Percentiles rank a stretch among this genome's conserved stretches.
These are phyloP conservation scores for Drosophila peninsularis DNA, from an alignment of 2,888 invertebrate genomes.

Conservation along the genomic window DNA sequence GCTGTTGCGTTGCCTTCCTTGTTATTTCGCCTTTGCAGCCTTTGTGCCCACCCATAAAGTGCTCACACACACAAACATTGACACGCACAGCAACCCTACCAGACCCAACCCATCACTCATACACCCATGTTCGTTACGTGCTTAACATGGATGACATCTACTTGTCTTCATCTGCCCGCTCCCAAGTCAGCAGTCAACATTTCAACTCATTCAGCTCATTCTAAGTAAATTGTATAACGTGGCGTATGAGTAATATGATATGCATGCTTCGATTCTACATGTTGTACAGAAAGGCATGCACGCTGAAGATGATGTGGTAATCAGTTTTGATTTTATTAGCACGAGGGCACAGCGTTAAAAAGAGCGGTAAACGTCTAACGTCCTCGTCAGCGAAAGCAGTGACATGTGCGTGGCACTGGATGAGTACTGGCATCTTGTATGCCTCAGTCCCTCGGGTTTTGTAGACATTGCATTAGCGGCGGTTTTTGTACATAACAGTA, in stretches of 20 bases:
- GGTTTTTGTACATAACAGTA: neutral
- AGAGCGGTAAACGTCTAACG: constrained; percentile 47
- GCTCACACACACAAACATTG: constrained; percentile 30
- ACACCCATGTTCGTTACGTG: constrained; percentile 34
- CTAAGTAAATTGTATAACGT: constrained; percentile 78
- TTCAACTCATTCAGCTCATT: constrained; percentile 71
- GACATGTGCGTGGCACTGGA: constrained; percentile 20
- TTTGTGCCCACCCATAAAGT: constrained; percentile 31
- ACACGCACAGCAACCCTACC: constrained; percentile 13
- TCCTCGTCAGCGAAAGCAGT: constrained; percentile 33
- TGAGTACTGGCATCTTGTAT: constrained; percentile 5
- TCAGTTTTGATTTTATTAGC: constrained; percentile 81
- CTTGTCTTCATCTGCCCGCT: constrained; percentile 52
- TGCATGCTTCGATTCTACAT: constrained; percentile 72
- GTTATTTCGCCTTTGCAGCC: constrained; percentile 48
- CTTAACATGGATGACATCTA: constrained; percentile 53
- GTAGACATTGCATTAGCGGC: constrained; percentile 3
- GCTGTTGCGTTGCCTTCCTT: constrained; percentile 37
- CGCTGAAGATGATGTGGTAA: constrained; percentile 76
- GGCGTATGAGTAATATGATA: constrained; percentile 79
- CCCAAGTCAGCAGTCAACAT: constrained; percentile 48
- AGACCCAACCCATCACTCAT: constrained; percentile 13
- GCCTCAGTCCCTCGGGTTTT: constrained; percentile 4
- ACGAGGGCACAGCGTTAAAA: constrained; percentile 40
- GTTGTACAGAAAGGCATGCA: constrained; percentile 31